These are phyloP conservation scores for Toxonevra muliebris DNA, from an alignment of 2,888 invertebrate genomes.

Conservation along the genomic window DNA sequence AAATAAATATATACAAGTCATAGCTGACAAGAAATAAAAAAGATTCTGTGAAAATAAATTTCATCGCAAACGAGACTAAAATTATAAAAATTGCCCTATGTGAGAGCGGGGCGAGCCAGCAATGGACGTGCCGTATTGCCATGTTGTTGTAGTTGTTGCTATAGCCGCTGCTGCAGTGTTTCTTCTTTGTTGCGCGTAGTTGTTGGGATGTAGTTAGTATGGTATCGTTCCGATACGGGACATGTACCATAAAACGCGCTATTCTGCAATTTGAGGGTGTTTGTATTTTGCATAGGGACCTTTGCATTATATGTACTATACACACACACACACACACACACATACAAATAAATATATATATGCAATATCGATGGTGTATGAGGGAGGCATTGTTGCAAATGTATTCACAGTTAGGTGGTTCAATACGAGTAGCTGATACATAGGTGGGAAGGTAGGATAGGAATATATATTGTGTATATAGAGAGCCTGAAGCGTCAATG, in stretches of 20 bases:
- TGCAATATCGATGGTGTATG: background rate
- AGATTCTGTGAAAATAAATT: constrained; percentile 45
- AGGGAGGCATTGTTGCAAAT: too few species aligned
- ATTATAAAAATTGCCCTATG: constrained; percentile 50
- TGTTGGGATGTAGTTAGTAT: constrained; percentile 3
- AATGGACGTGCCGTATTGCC: constrained; percentile 15
- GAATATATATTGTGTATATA: constrained; percentile 20
- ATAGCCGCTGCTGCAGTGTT: constrained; percentile 18
- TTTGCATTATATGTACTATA: constrained; percentile 26
- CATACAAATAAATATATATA: background rate
- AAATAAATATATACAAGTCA: constrained; percentile 47
- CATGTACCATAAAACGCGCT: constrained; percentile 30
- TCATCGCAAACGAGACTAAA: constrained; percentile 59
- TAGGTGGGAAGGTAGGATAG: background rate
- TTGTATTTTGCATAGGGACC: constrained; percentile 39
- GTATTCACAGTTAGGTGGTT: constrained; percentile 8
- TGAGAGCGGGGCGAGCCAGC: constrained; percentile 3
- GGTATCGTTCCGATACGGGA: constrained; percentile 56
- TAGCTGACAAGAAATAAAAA: constrained; percentile 27
- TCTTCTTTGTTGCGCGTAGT: constrained; percentile 17
- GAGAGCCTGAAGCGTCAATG: constrained; percentile 59
- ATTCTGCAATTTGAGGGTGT: constrained; percentile 39
- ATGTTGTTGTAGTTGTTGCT: background rate
- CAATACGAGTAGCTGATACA: background rate
- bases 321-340: background rate